Evolutionary conservation across 1,140 invertebrate species (phyloP), one percentile per base, ranked within the genome.

Genomic region (Heterodera schachtii): DNA sequence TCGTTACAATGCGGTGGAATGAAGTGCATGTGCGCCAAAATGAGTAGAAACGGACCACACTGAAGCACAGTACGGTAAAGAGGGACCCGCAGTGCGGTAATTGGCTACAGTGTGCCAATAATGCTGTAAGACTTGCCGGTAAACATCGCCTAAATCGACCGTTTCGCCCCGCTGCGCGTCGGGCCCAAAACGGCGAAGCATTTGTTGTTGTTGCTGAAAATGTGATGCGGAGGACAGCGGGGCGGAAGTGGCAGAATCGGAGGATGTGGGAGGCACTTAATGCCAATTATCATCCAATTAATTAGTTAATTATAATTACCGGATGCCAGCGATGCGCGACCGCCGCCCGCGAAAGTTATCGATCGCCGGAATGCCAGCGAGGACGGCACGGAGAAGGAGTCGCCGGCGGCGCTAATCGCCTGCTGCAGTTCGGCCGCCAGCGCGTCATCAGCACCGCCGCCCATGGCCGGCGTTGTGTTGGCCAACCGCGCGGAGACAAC

Each of bases 1-100:
- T 89, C 13, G 88, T 89, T 19, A 90, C 87, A 73, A 89, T 89
- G n/a, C 88, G 84, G 81, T 89, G 88, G 69, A 89, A 89, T 31
- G 88, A 88, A 1, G 88, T 89, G 78, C 88, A 89, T 3, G 88
- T 90, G 44, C 88, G 88, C 88, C 88, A 89, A 74, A 90, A 89
- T 31, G 81, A 83, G 73, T 89, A 89, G 80, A 90, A 90, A n/a
- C 88, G 78, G 75, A 90, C 87, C 41, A 89, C 88, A 57, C 88
- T 86, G 67, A 79, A 82, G 31, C 57, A 64, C 60, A 86, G 52
- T 9, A 70, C 16, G 47, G 6, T 6, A 31, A 49, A 79, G 49
- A 49, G 31, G n/a, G 44, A 74, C 31, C 31, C 31, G 57, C 5
- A 64, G 4, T 64, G 19, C 11, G 57, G 11, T 19, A 64, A 19